Evolutionary conservation across 2,797 vertebrate genomes (phyloP), one percentile per base, ranked within the genome.

Genomic region (Gymnothorax reevesii): DNA sequence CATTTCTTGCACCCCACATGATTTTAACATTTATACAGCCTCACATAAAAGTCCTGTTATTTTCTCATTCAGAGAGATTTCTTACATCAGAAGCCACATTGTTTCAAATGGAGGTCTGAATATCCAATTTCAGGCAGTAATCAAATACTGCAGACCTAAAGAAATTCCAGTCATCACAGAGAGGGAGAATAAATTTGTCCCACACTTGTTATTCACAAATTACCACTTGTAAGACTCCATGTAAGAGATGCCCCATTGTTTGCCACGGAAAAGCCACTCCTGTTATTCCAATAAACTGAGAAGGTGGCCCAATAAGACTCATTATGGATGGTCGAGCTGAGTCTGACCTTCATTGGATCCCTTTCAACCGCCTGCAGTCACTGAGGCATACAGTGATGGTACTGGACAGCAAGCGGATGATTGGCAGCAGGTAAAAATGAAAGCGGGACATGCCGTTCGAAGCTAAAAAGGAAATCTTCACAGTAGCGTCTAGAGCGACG

Each of bases 261-360:
- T 60, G 59, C 57, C 22, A 57, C 8, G 33, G 20, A 57, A 79
- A 62, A 54, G 33, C 82, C 54, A 59, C 59, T 7, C 27, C 57
- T 20, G 33, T 25, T 84, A 57, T 73, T 57, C 64, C 15, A 54
- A 13, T 42, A 25, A 49, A 33, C 27, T 33, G 52, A 57, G 49
- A 88, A 85, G 15, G 27, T 87, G 86, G 89, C 57, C 87, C 90
- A 87, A 88, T 91, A 91, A 87, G 89, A 93, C 89, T 89, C 88
- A 88, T 85, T 82, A 82, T 77, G 85, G 83, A 88, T 85, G 86
- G 88, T 90, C 87, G 64, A 90, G 89, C 83, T 90, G 92, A 86
- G 57, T 85, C 85, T 94, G 92, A 95, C 94, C 92, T 93, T 94
- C 91, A 85, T 54, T 91, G 80, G 89, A 60, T 85, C 90, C 87